A percentile compares a stretch with the other conserved stretches of the same genome.
phyloP scores from a whole-genome alignment of 2,113 vertebrate genomes.

The Leuciscus idus region DNA sequence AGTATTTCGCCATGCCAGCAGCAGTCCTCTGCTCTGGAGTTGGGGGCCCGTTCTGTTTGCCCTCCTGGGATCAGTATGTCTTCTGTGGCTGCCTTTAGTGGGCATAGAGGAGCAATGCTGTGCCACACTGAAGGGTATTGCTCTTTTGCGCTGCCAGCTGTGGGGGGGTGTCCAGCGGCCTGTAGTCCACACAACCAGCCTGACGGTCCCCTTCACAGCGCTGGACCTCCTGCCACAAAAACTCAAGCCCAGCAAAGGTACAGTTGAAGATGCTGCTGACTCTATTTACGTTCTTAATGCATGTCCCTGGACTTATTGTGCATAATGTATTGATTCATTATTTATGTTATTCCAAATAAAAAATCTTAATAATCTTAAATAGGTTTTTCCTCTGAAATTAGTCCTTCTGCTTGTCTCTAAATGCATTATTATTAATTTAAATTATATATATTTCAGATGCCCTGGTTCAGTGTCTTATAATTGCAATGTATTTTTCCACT shows the following conservation, averaged over 20 bases:
- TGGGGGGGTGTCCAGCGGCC: conserved; percentile 65
- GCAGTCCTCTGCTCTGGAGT: conserved; percentile 77
- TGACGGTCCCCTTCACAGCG: conserved; percentile 80
- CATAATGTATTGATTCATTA: neutral
- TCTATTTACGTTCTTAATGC: neutral
- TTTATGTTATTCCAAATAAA: neutral
- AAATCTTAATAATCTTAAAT: too few relatives aligned
- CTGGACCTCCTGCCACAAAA: conserved; percentile 81
- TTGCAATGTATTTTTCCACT: too few relatives aligned
- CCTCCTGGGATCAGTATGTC: conserved; percentile 78
- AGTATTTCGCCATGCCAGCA: conserved; percentile 77
- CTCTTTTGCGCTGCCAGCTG: conserved; percentile 78
- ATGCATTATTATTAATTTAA: too few relatives aligned
- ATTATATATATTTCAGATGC: too few relatives aligned
- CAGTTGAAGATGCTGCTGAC: conserved; percentile 28
- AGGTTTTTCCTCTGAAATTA: too few relatives aligned
- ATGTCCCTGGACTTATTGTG: neutral
- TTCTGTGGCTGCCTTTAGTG: conserved; percentile 81
- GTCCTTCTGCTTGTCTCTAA: too few relatives aligned
- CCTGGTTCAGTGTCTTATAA: too few relatives aligned
- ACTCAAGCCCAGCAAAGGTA: conserved; percentile 84
- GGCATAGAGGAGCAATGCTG: conserved; percentile 81
- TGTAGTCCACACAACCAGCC: conserved; percentile 79
- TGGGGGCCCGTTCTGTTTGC: conserved; percentile 81
- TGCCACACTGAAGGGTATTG: conserved; percentile 75